Evolutionary conservation across 1,140 invertebrate genomes (phyloP), one percentile per base, ranked within the genome.

Genomic region (Parasteatoda tepidariorum): DNA sequence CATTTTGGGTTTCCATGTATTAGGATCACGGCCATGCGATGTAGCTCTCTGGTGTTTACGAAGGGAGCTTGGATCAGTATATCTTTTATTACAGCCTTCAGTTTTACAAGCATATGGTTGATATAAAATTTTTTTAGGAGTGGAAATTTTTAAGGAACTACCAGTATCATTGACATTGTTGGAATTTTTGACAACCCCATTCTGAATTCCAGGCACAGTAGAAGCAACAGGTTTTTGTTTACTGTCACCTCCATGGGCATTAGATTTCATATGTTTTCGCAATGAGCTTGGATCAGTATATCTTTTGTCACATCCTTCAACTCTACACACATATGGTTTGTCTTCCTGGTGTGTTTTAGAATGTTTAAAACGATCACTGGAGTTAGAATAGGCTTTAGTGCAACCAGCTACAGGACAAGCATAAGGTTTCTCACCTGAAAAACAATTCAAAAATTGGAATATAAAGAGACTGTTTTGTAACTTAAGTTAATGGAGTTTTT

Each of bases 61-160:
- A 0, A 99, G 91, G 54, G 96, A 97, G 30, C 95, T 97, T 0
- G 97, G 97, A 89, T 99, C 97, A 0, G 97, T 99, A 89, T 99
- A 92, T 5, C 95, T 92, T 89, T 98, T 98, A 0, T 92, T 92
- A 87, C 97, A 99, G 0, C 95, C 95, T 0, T 91, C 89, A n/a
- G 96, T 92, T 87, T 95, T 93, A 87, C 97, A 98, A 0, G 94
- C 95, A 88, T 98, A 98, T 0, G 96, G 96, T 41, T 41, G 38
- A 41, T 41, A 41, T 41, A 41, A 41, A 41, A 41, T 41, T 91
- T 97, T 96, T 93, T 97, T 95, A 90, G 97, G 98, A 30, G 97
- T 99, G 90, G 99, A 98, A 2, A 98, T 99, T 86, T 98, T 97
- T 97, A 90, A 99, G 97, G 91, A 99, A 98, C 89, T 99, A 99